Evolutionary conservation across 2,888 invertebrate species (phyloP).

Genomic region (Pecten maximus): DNA sequence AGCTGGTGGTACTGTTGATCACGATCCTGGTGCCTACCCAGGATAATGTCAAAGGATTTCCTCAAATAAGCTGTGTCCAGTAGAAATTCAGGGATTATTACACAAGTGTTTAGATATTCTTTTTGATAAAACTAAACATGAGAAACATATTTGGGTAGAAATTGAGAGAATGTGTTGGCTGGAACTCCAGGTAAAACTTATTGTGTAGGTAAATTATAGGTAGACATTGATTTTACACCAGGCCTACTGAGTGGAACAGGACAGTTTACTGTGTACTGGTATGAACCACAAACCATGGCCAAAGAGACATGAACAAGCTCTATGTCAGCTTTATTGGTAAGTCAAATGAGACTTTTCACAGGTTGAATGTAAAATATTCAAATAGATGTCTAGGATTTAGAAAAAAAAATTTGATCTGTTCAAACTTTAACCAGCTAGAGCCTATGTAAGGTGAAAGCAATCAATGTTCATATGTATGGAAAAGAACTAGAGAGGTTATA

Average conservation of each 20-base stretch:
- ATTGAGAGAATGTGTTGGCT: neutral
- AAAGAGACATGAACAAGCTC: too few species aligned
- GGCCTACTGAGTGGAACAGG: neutral
- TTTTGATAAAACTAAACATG: neutral
- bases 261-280: neutral
- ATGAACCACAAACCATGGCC: neutral
- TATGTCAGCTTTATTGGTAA: too few species aligned
- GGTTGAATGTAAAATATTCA: too few species aligned
- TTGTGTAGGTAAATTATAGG: neutral
- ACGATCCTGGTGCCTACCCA: neutral
- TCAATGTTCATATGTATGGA: too few species aligned
- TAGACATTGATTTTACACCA: neutral
- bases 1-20: neutral
- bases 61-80: neutral
- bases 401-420: too few species aligned
- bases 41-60: neutral
- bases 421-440: too few species aligned
- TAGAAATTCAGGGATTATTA: neutral
- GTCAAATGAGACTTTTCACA: too few species aligned
- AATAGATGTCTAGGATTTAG: too few species aligned
- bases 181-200: slow-evolving; percentile 11
- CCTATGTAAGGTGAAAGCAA: too few species aligned
- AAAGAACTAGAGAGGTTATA: too few species aligned
- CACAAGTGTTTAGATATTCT: neutral
- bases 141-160: neutral